Base-by-base conservation (phyloP, 1,140 invertebrate species). In the Papilio dardanus region DNA sequence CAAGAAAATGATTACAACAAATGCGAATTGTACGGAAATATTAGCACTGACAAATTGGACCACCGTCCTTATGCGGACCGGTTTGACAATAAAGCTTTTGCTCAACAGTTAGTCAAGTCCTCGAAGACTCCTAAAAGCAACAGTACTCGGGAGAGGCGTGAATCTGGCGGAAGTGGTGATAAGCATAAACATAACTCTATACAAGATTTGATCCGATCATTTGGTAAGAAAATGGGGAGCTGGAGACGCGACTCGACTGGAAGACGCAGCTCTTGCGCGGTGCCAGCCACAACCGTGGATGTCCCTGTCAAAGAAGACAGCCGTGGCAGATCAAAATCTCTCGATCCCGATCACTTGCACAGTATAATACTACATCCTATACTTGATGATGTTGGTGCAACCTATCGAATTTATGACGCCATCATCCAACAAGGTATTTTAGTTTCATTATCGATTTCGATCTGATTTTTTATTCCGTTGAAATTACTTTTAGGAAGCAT, bases 361-460 rank as follows among this genome's bases (percentile, higher is more conserved):
- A 86, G 91, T 54, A 77, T 88, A 31, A 42, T 84, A 30, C 83
- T 76, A 12, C 83, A 83, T 67, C 92, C 88, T 81, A 88, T 92
- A 65, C 83, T 95, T 7, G 93, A 95, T 74, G 97, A 97, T 84
- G 97, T 96, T 85, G 97, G 96, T 46, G 94, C 96, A 10, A 97
- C 97, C 10, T 97, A 97, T 86, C 94, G 95, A 84, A 97, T 97
- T 81, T 97, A 96, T 85, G 96, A 97, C 79, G 94, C 94, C 67
- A 97, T 97, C 77, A 92, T 97, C 1, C 94, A 94, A 93, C 96
- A 97, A 97, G 97, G 97, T 97, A 91, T 79, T 71, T 78, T 71
- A 35, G 28, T 69, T 62, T 10, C 30, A 71, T 21, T 74, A 66
- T 35, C 21, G 16, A 21, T n/a, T 35, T 5, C 1, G 69, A 14